Conservation (phyloP, 2,888 invertebrate species). For the Stomorhina lunata region DNA sequence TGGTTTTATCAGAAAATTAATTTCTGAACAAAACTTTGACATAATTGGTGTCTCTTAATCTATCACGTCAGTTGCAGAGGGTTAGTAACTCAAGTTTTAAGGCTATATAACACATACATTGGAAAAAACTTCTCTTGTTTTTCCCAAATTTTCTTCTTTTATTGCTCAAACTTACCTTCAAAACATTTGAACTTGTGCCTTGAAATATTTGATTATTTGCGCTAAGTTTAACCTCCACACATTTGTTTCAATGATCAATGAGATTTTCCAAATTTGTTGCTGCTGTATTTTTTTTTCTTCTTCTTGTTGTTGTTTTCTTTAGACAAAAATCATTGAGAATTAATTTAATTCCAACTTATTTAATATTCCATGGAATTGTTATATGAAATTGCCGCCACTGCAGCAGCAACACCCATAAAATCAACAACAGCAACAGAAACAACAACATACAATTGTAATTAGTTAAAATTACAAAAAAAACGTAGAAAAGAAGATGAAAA, state of each 20-base stretch:
- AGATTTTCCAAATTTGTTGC: constrained; percentile 28
- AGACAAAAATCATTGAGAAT: constrained; percentile 59
- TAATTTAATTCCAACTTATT: constrained; percentile 48
- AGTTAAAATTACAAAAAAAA: constrained; percentile 22
- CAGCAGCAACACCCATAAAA: neutral
- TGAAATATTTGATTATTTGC: constrained; percentile 27
- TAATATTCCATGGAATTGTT: constrained; percentile 62
- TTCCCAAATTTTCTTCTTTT: neutral
- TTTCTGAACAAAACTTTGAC: too few relatives aligned
- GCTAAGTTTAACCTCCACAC: constrained; percentile 51
- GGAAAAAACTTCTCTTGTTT: neutral
- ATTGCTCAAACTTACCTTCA: constrained; percentile 44
- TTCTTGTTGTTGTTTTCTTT: neutral
- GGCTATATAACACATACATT: too few relatives aligned
- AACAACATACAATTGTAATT: constrained; percentile 58
- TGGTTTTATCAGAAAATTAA: too few relatives aligned
- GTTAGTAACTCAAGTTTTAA: too few relatives aligned
- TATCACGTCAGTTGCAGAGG: too few relatives aligned
- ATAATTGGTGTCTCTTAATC: too few relatives aligned
- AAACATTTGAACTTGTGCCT: constrained; percentile 62
- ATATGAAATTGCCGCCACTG: constrained; percentile 25
- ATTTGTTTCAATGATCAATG: constrained; percentile 45
- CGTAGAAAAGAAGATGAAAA: neutral
- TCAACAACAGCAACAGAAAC: neutral
- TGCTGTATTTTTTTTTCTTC: neutral